These are phyloP conservation scores for Drosophila kuntzei DNA, from an alignment of 2,888 invertebrate genomes.

Conservation along the genomic window DNA sequence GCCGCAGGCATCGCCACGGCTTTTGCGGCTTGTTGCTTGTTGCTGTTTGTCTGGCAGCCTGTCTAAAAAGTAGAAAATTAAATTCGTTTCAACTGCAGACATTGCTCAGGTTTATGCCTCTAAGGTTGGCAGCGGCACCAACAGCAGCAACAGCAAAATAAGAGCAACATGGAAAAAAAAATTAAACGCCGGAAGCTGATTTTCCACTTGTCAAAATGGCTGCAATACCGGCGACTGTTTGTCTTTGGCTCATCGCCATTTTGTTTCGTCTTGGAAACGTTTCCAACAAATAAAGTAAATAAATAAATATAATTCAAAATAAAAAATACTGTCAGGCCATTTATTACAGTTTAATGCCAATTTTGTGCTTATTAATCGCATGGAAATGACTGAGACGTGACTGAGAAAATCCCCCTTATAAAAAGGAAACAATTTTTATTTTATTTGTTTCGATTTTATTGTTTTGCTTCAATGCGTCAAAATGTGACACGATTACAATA, in stretches of 20 bases:
- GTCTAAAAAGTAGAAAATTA: constrained; percentile 76
- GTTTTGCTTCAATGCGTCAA: constrained; percentile 50
- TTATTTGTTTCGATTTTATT: constrained; percentile 43
- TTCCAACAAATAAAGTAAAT: constrained; percentile 17
- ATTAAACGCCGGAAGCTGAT: constrained; percentile 62
- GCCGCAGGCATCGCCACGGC: constrained; percentile 54
- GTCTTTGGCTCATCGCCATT: constrained; percentile 47
- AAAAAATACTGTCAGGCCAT: constrained; percentile 56
- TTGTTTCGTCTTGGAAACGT: constrained; percentile 36
- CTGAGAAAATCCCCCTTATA: neutral
- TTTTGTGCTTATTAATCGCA: constrained; percentile 64
- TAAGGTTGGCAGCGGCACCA: constrained; percentile 17
- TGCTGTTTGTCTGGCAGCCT: constrained; percentile 66
- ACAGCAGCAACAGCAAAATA: constrained; percentile 1
- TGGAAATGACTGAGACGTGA: constrained; percentile 55
- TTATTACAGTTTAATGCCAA: constrained; percentile 69
- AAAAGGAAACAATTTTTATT: constrained; percentile 13
- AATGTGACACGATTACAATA: constrained; percentile 42
- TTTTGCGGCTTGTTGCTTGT: constrained; percentile 71
- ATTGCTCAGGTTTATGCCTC: constrained; percentile 54
- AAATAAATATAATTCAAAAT: constrained; percentile 17
- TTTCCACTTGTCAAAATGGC: constrained; percentile 60
- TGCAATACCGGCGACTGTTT: constrained; percentile 41
- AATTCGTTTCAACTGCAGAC: constrained; percentile 78
- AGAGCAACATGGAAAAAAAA: constrained; percentile 33